Conservation (phyloP, 2,113 vertebrate genomes). For the Nymphicus hollandicus region DNA sequence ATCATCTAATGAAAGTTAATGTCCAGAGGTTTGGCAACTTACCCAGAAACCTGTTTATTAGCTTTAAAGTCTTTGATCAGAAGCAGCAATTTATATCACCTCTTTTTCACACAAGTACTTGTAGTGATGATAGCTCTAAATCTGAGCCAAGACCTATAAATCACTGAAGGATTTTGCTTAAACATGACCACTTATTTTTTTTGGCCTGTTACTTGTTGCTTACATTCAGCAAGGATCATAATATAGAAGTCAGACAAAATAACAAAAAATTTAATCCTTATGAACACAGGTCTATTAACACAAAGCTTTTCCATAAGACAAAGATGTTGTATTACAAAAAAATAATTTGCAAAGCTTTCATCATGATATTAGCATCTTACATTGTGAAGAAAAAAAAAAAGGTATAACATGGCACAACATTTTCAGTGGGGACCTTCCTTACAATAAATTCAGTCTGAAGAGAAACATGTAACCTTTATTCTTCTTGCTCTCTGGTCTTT, state of each 20-base stretch:
- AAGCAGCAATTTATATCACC: background rate
- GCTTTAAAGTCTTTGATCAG: slow-evolving; percentile 43
- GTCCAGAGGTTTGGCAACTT: background rate
- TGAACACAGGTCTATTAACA: rapidly evolving
- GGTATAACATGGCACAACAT: background rate
- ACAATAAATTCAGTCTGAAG: background rate
- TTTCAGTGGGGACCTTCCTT: background rate
- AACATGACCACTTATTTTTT: slow-evolving; percentile 20
- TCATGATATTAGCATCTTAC: background rate
- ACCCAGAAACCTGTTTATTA: slow-evolving; percentile 15
- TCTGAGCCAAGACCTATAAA: slow-evolving; percentile 40
- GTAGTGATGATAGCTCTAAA: slow-evolving; percentile 2
- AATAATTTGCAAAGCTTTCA: background rate
- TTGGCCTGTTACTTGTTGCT: background rate
- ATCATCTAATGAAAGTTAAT: background rate
- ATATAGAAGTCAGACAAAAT: background rate
- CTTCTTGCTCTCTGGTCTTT: background rate
- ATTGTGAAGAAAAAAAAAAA: background rate
- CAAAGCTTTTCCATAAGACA: background rate
- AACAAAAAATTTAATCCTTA: background rate
- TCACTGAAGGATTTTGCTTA: slow-evolving; percentile 36
- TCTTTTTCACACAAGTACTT: slow-evolving; percentile 5
- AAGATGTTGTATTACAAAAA: background rate
- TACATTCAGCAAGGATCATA: background rate
- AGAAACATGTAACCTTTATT: background rate